phyloP scores from a whole-genome alignment of 1,140 invertebrate genomes.

The Propsilocerus akamusi region DNA sequence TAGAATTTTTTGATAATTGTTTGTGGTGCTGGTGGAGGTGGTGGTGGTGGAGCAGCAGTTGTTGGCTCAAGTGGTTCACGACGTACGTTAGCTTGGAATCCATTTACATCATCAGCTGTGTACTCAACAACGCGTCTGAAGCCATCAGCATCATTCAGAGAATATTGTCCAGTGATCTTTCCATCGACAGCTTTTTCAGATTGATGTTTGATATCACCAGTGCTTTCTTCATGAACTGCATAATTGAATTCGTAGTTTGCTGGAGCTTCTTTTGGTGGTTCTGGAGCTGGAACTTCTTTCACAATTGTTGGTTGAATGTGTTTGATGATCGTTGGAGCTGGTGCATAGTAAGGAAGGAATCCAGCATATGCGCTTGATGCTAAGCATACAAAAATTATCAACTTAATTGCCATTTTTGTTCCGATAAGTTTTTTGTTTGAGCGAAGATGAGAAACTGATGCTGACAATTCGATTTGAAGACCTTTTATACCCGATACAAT shows the following conservation, averaged over 20 bases:
- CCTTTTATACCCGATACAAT: no score
- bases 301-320: background rate
- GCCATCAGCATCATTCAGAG: slow-evolving; percentile 24
- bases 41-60: no score
- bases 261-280: no score
- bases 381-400: background rate
- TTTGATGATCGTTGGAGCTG: background rate
- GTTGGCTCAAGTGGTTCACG: no score
- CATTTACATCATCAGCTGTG: slow-evolving; percentile 21
- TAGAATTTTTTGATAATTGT: no score
- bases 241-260: slow-evolving; percentile 19
- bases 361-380: background rate
- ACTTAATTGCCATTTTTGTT: background rate
- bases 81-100: slow-evolving; percentile 24
- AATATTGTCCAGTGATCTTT: slow-evolving; percentile 22
- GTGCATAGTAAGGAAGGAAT: background rate
- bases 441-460: no score
- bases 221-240: slow-evolving; percentile 18
- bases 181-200: slow-evolving; percentile 16
- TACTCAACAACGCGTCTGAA: slow-evolving; percentile 25
- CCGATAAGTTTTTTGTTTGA: background rate
- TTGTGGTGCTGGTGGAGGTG: background rate
- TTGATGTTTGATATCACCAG: slow-evolving; percentile 16
- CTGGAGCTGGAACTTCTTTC: no score
- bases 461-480: no score